A percentile compares a stretch with the other conserved stretches of the same genome.
phyloP scores from a whole-genome alignment of 2,888 invertebrate genomes.

The Callinectes sapidus region DNA sequence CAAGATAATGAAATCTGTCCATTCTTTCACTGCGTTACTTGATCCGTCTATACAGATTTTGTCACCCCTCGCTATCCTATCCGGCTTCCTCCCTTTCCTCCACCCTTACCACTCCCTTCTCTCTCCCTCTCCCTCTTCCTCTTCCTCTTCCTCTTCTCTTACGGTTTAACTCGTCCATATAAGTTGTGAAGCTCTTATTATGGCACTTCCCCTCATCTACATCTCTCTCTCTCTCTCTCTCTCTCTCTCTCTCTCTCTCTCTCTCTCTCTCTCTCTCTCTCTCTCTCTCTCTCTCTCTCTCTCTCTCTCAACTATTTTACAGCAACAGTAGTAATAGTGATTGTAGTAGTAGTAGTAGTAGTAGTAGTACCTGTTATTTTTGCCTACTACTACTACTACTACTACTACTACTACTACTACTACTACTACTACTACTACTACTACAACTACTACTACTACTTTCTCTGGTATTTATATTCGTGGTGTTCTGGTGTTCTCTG shows the following conservation, averaged over 20 bases:
- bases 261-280: background rate
- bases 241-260: background rate
- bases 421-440: no score
- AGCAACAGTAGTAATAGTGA: no score
- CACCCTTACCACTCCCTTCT: background rate
- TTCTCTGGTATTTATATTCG: no score
- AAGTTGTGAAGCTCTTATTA: constrained; percentile 2
- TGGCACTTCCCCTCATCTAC: background rate
- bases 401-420: no score
- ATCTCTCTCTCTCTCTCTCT: background rate
- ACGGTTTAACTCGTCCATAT: background rate
- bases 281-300: background rate
- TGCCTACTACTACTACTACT: no score
- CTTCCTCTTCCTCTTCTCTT: background rate
- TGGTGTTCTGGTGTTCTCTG: no score
- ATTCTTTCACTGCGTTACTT: background rate
- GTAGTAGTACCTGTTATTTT: no score
- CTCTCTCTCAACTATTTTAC: background rate
- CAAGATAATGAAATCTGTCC: background rate
- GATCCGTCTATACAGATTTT: background rate
- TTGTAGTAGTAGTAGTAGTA: no score
- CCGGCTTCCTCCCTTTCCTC: background rate
- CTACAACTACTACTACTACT: background rate
- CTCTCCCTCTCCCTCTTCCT: background rate
- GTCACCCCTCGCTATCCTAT: background rate